phyloP scores from a whole-genome alignment of 53 echinoderm and acorn worm genomes.

The Pentamera pediparva region DNA sequence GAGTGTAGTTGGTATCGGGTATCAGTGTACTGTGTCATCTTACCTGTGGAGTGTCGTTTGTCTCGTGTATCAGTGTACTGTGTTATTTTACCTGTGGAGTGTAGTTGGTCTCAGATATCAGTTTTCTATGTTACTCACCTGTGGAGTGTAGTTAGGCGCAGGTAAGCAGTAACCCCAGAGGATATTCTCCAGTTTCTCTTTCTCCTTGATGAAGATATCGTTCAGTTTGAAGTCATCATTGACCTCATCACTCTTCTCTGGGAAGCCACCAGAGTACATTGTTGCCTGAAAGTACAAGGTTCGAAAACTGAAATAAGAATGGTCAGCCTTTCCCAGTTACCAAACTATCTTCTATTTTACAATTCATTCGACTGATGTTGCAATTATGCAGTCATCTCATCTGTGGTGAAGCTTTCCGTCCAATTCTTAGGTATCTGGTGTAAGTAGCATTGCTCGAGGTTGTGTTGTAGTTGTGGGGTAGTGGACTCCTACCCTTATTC shows the following conservation, averaged over 20 bases:
- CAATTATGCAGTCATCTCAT: too few species aligned
- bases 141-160: constrained; percentile 64
- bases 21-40: too few species aligned
- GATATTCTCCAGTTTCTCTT: constrained; percentile 66
- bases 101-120: too few species aligned
- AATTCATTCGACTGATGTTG: too few species aligned
- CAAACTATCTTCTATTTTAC: background rate
- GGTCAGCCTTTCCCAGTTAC: background rate
- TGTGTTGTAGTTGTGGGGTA: too few species aligned
- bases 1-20: too few species aligned
- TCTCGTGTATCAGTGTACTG: too few species aligned
- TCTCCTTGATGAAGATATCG: constrained; percentile 65
- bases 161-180: constrained; percentile 87
- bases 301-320: background rate
- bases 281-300: constrained; percentile 68
- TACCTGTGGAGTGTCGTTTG: too few species aligned
- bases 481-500: too few species aligned
- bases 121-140: constrained; percentile 66
- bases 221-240: constrained; percentile 68
- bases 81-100: background rate
- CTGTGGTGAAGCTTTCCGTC: too few species aligned
- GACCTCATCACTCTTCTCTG: constrained; percentile 30
- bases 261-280: constrained; percentile 59
- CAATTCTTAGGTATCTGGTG: too few species aligned
- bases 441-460: too few species aligned